Base-by-base conservation (phyloP, 2,888 invertebrate genomes). In the Scaeva pyrastri region DNA sequence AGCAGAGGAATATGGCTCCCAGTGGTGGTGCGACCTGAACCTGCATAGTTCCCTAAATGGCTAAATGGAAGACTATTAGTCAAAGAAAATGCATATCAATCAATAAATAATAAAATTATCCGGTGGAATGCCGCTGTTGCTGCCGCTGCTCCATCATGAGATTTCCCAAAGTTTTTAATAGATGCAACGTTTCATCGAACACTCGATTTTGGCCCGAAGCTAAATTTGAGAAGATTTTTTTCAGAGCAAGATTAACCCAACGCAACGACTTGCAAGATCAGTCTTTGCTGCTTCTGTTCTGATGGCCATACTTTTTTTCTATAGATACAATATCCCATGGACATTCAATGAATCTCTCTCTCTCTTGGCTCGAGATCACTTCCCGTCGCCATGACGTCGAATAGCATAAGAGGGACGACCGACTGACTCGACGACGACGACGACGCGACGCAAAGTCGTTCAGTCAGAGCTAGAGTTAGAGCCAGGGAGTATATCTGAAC, bases 41-140 rank as follows among this genome's bases (percentile, higher is more conserved):
- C 43, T 43, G 60, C 71, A 76, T 75, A 80, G 79, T 66, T 80
- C 39, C 52, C 16, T 39, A 77, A 72, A 72, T 75, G 64, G 75
- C 72, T 81, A 76, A 81, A 80, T 81, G 68, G 81, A 71, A 56
- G 85, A 77, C 85, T 85, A 85, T 85, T 85, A 85, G 85, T 85
- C 85, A 85, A 77, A 81, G 76, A 76, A 80, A 85, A 85, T 81
- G 85, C 85, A 85, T 85, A 85, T 85, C 85, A 85, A 85, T 85
- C 85, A 85, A 85, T 85, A 81, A 85, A 81, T 85, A 85, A 76
- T 85, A 76, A 85, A 85, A 74, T 73, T 81, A 85, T 76, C 76
- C 81, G 50, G 48, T 50, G 85, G 85, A 85, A 85, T 85, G 85
- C 39, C 4, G 64, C 81, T n/a, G n/a, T n/a, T n/a, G n/a, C n/a